Evolutionary conservation across 2,113 vertebrate species (phyloP).

Genomic region (Hylia prasina): DNA sequence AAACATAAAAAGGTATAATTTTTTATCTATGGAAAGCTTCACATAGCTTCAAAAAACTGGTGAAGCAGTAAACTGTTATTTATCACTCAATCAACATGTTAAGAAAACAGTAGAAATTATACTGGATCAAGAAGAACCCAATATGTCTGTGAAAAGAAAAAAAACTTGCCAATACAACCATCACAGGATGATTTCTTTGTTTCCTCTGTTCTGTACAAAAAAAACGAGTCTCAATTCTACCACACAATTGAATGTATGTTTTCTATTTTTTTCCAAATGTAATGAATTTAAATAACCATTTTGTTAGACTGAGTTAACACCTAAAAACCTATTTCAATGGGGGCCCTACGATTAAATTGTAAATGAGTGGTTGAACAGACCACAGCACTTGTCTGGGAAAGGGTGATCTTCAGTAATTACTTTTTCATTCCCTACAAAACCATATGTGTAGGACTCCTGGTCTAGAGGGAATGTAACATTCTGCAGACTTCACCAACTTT

Average conservation of each 20-base stretch:
- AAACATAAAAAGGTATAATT: neutral
- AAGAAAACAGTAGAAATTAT: neutral
- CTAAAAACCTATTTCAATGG: slow-evolving; percentile 33
- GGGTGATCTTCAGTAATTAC: slow-evolving; percentile 56
- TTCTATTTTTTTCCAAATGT: neutral
- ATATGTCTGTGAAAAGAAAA: neutral
- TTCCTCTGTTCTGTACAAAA: neutral
- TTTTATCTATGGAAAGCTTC: neutral
- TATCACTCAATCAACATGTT: neutral
- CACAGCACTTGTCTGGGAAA: slow-evolving; percentile 25
- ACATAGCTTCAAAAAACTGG: neutral
- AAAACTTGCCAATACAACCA: neutral
- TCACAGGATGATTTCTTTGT: neutral
- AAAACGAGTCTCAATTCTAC: neutral
- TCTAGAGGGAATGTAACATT: slow-evolving; percentile 15
- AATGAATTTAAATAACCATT: slow-evolving; percentile 53
- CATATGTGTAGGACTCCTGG: neutral
- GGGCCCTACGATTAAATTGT: slow-evolving; percentile 32
- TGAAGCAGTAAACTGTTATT: neutral
- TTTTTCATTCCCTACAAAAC: slow-evolving; percentile 38
- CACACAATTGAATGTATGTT: neutral
- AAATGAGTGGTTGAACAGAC: slow-evolving; percentile 29
- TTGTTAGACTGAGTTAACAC: slow-evolving; percentile 27
- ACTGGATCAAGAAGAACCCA: neutral
- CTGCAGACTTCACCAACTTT: slow-evolving; percentile 36